These are phyloP conservation scores for Cyclargus thomasi DNA, from an alignment of 1,140 invertebrate species.

Conservation along the genomic window DNA sequence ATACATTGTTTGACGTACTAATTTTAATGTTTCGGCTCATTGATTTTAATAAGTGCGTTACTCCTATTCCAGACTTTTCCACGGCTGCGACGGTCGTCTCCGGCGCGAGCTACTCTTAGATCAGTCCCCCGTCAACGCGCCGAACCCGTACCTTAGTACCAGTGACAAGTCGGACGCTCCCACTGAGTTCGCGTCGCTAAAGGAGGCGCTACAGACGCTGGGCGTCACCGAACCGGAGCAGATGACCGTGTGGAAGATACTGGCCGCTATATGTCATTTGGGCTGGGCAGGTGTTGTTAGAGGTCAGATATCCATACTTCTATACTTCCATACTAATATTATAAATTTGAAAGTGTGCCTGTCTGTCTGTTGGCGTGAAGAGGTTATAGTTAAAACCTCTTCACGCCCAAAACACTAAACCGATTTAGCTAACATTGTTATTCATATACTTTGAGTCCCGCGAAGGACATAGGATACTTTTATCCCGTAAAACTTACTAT, in stretches of 20 bases:
- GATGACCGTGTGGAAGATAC: conserved; percentile 88
- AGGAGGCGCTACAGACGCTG: conserved; percentile 84
- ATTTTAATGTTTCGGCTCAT: too few relatives aligned
- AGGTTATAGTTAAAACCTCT: too few relatives aligned
- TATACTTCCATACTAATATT: not conserved
- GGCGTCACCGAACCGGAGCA: conserved; percentile 85
- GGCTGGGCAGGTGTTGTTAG: conserved; percentile 88
- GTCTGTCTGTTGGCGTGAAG: too few relatives aligned
- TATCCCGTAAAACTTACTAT: too few relatives aligned
- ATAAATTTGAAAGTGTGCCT: too few relatives aligned
- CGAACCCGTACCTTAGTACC: conserved; percentile 86
- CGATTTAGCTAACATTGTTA: too few relatives aligned
- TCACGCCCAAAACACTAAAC: too few relatives aligned
- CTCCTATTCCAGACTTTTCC: conserved; percentile 84
- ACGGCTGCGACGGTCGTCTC: conserved; percentile 85
- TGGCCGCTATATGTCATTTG: conserved; percentile 94
- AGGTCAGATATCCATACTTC: conserved; percentile 55
- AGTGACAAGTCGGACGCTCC: conserved; percentile 88
- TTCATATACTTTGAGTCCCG: too few relatives aligned
- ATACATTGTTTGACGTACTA: too few relatives aligned
- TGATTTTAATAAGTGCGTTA: too few relatives aligned
- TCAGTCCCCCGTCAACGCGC: conserved; percentile 82
- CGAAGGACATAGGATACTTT: too few relatives aligned
- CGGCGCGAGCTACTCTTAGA: conserved; percentile 90
- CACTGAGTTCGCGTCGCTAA: conserved; percentile 85